phyloP scores from a whole-genome alignment of 2,888 invertebrate species.

The Protophormia terraenovae region DNA sequence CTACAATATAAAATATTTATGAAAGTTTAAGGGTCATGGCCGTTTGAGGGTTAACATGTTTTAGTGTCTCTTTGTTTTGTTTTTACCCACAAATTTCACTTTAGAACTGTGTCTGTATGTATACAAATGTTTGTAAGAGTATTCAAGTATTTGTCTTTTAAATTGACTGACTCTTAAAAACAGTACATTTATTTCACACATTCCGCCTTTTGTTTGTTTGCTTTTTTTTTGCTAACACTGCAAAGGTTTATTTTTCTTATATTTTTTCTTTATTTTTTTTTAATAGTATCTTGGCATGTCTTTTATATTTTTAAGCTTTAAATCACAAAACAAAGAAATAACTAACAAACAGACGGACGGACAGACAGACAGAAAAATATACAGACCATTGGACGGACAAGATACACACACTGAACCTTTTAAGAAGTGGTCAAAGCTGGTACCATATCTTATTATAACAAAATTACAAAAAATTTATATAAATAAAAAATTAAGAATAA shows the following conservation, averaged over 20 bases:
- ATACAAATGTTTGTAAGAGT: conserved; percentile 1
- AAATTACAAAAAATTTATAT: conserved; percentile 19
- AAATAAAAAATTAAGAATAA: conserved; percentile 12
- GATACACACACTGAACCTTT: background rate
- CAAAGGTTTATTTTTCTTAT: conserved; percentile 45
- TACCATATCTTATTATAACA: conserved; percentile 54
- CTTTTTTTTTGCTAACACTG: conserved; percentile 55
- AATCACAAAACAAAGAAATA: conserved; percentile 31
- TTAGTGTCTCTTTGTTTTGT: background rate
- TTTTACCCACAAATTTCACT: conserved; percentile 45
- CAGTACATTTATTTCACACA: conserved; percentile 62
- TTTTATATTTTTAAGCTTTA: conserved; percentile 40
- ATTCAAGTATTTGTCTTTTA: conserved; percentile 54
- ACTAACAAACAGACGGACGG: background rate
- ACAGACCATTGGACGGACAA: too few species aligned
- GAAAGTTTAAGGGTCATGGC: background rate
- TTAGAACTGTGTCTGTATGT: conserved; percentile 20
- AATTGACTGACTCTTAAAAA: conserved; percentile 59
- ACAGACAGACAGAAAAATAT: background rate
- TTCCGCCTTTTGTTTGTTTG: conserved; percentile 58
- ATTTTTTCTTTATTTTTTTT: conserved; percentile 1
- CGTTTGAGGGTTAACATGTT: conserved; percentile 30
- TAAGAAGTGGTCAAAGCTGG: conserved; percentile 61
- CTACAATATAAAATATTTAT: too few species aligned
- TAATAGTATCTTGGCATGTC: conserved; percentile 18